Conservation (phyloP, 1,140 invertebrate species). For the Brachionus plicatilis region DNA sequence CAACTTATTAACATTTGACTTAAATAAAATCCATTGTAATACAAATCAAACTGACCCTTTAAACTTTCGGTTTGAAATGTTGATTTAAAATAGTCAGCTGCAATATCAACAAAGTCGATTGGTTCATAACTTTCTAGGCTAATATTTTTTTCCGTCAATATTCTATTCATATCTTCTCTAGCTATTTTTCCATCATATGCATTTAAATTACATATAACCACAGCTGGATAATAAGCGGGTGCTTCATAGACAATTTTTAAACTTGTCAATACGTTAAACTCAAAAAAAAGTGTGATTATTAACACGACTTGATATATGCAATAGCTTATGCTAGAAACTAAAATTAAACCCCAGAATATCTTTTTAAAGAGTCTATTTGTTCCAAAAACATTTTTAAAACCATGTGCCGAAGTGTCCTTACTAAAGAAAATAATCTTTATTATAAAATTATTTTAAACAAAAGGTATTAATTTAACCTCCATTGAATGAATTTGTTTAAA, state of each 20-base stretch:
- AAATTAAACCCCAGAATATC: neutral
- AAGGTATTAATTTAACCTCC: neutral
- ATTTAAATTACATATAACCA: conserved; percentile 25
- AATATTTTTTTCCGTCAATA: neutral
- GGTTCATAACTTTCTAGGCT: neutral
- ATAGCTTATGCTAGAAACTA: neutral
- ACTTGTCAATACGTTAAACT: neutral
- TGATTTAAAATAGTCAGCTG: neutral
- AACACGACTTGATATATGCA: neutral
- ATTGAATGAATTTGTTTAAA: neutral
- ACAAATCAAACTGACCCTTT: neutral
- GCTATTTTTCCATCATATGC: neutral
- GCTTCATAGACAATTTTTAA: neutral
- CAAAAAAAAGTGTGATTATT: neutral
- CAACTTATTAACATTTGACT: conserved; percentile 14
- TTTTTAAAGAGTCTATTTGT: neutral
- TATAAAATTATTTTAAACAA: neutral
- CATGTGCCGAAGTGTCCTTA: neutral
- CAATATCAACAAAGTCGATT: neutral
- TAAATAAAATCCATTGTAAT: neutral
- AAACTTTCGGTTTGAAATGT: neutral
- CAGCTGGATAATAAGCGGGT: neutral
- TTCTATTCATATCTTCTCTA: neutral
- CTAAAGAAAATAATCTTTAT: neutral
- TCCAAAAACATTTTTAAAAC: neutral